These are phyloP conservation scores for Caenorhabditis latens DNA, from an alignment of 1,140 invertebrate species.

Conservation along the genomic window DNA sequence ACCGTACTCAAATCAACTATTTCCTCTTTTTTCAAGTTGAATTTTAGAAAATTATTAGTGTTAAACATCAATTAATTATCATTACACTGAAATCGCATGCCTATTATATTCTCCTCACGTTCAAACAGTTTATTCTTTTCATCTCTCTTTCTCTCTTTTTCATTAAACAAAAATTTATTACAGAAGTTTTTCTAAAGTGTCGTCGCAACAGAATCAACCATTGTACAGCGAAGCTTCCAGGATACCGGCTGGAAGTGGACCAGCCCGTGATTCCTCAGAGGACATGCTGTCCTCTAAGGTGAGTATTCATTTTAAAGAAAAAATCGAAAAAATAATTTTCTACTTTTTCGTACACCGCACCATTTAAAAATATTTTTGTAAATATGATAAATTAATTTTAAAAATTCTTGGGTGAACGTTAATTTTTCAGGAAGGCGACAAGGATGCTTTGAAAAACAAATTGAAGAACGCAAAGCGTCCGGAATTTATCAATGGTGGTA, in stretches of 20 bases:
- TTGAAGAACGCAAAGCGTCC: not conserved
- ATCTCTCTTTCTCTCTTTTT: not conserved
- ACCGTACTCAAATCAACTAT: not conserved
- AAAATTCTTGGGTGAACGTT: not conserved
- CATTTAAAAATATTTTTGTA: not conserved
- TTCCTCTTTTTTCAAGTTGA: too few species aligned
- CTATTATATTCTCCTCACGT: too few species aligned
- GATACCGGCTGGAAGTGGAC: constrained; percentile 47
- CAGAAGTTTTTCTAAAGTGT: constrained; percentile 42
- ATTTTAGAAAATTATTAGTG: too few species aligned
- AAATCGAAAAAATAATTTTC: not conserved
- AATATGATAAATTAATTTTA: not conserved
- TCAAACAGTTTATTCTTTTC: not conserved
- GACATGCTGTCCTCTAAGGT: constrained; percentile 44
- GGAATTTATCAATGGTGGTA: constrained; percentile 58
- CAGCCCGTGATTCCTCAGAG: constrained; percentile 41
- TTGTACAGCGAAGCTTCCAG: constrained; percentile 49
- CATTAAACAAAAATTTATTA: not conserved
- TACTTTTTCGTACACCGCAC: too few species aligned
- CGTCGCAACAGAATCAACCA: constrained; percentile 49
- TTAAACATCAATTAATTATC: too few species aligned
- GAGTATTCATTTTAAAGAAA: not conserved
- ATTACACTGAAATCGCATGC: too few species aligned
- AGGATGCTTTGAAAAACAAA: constrained; percentile 9
- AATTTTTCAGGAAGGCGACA: constrained; percentile 15